Evolutionary conservation across 2,797 vertebrate genomes (phyloP), one percentile per base, ranked within the genome.

Genomic region (Buphagus erythrorhynchus): DNA sequence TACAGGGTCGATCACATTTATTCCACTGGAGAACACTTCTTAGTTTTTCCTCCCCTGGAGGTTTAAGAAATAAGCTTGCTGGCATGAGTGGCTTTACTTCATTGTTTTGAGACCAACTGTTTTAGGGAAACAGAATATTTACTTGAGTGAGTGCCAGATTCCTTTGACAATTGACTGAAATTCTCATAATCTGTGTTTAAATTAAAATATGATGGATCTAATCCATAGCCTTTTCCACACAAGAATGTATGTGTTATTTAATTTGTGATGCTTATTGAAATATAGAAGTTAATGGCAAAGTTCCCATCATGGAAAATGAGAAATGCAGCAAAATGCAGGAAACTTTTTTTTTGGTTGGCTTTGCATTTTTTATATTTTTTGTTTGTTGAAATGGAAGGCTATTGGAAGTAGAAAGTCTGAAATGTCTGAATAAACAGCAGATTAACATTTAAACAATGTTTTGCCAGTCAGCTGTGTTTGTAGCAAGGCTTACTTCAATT

Each of bases 391-490:
- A 96, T 76, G 33, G 71, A 93, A 95, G 31, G 45, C 35, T 83
- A 33, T 67, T 36, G 59, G 68, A 81, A 66, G 13, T 43, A 63
- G n/a, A 63, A 92, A 72, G 31, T 88, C 17, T 68, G 42, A 96
- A 82, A 25, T 85, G 80, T 88, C 95, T 96, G 89, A 97, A 95
- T 78, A 97, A 96, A 97, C 48, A 97, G 19, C 25, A 82, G 80
- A 97, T 97, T 97, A 97, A 54, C 87, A 96, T 96, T 95, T 96
- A 97, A 94, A 97, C 83, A 95, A 75, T 92, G 62, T 88, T 95
- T 88, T 95, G n/a, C 69, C 72, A 94, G 80, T 93, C 81, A 95
- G n/a, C 63, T 97, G 52, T 83, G 63, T 51, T 92, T 95, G 83
- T 85, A 95, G 29, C 31, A 77, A 90, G 71, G 49, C 75, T 86